phyloP scores from a whole-genome alignment of 2,113 vertebrate genomes.

The Psophia crepitans region DNA sequence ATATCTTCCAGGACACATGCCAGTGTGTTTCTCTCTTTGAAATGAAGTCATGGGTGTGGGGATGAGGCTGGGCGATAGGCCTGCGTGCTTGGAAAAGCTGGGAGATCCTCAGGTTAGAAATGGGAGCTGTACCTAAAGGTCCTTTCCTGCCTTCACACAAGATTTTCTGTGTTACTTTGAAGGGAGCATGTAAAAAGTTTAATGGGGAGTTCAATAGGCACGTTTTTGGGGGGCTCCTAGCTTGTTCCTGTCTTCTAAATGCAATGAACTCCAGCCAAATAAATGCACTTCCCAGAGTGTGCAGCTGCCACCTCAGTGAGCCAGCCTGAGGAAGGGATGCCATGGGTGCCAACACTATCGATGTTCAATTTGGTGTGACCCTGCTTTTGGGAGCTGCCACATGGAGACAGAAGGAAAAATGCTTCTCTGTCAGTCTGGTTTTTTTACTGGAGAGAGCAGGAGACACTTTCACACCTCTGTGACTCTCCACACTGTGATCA shows the following conservation, averaged over 20 bases:
- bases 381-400: neutral
- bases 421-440: neutral
- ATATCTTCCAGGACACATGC: neutral
- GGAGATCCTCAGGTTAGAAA: neutral
- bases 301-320: neutral
- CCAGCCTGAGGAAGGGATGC: neutral
- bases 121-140: neutral
- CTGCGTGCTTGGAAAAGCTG: neutral
- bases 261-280: neutral
- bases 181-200: neutral
- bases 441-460: neutral
- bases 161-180: neutral
- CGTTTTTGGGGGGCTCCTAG: neutral
- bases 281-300: neutral
- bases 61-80: neutral
- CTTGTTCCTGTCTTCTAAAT: neutral
- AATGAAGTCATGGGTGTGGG: neutral
- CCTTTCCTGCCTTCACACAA: neutral
- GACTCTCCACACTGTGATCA: neutral
- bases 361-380: neutral
- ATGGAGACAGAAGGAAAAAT: neutral
- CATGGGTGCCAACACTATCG: rapidly evolving
- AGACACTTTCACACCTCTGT: neutral
- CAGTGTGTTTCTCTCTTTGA: neutral
- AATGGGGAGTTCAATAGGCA: neutral